These are phyloP conservation scores for Branchinecta sandiegonensis DNA, from an alignment of 2,888 invertebrate genomes.

Conservation along the genomic window DNA sequence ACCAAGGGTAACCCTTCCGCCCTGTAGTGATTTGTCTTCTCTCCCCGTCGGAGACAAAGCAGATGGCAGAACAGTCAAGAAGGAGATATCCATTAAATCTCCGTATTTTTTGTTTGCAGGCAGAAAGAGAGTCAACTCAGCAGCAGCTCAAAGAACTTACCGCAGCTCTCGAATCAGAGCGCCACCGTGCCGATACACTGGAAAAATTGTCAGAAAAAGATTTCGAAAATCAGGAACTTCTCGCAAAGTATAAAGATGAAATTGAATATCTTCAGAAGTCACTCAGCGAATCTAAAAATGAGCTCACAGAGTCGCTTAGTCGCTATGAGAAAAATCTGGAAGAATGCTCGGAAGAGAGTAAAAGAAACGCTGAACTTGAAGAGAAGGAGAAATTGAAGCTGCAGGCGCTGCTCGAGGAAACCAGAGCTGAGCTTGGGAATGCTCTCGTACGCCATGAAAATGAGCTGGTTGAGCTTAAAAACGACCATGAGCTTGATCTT, in stretches of 20 bases:
- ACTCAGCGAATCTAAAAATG: not conserved
- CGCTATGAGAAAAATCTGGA: not conserved
- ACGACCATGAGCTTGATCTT: not conserved
- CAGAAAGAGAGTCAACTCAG: no score
- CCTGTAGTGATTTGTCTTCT: no score
- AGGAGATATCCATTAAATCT: no score
- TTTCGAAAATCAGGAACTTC: slow-evolving; percentile 50
- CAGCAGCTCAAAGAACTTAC: no score
- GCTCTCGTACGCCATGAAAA: not conserved
- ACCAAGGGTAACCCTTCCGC: no score
- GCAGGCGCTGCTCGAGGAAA: not conserved
- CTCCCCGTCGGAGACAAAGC: no score
- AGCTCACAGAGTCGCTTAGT: slow-evolving; percentile 7
- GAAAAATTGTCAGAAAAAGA: slow-evolving; percentile 34
- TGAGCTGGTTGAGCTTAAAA: slow-evolving; percentile 17
- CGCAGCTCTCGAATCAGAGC: no score
- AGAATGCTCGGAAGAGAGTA: not conserved
- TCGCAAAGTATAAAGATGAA: slow-evolving; percentile 32
- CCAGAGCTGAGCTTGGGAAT: not conserved
- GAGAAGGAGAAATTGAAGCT: slow-evolving; percentile 32
- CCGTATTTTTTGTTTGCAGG: no score
- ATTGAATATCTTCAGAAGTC: slow-evolving; percentile 31
- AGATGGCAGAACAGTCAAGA: no score
- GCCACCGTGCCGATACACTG: slow-evolving; percentile 27
- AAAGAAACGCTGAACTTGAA: slow-evolving; percentile 17